phyloP scores from a whole-genome alignment of 2,113 vertebrate genomes.

The Phrynosoma platyrhinos region DNA sequence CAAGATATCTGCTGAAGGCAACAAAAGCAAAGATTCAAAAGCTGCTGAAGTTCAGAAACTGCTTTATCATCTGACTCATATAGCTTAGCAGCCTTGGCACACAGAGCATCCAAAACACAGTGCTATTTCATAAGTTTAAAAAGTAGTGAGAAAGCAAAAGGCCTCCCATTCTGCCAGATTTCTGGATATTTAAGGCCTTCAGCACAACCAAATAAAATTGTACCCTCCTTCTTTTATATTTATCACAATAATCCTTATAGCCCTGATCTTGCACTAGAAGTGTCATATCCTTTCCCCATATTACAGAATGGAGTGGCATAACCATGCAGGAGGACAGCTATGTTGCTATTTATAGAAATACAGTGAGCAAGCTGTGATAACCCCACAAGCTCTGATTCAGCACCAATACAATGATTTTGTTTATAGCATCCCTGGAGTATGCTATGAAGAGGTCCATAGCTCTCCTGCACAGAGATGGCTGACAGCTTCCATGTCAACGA shows the following conservation, averaged over 20 bases:
- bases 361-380: background rate
- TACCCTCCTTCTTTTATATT: slow-evolving; percentile 25
- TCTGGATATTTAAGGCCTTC: slow-evolving; percentile 42
- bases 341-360: background rate
- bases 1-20: slow-evolving; percentile 54
- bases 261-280: background rate
- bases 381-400: background rate
- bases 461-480: background rate
- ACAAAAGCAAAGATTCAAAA: slow-evolving; percentile 59
- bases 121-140: slow-evolving; percentile 52
- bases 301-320: background rate
- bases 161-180: slow-evolving; percentile 48
- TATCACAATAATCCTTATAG: background rate
- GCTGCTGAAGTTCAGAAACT: slow-evolving; percentile 61
- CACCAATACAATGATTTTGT: background rate
- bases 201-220: background rate
- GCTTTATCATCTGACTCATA: slow-evolving; percentile 65
- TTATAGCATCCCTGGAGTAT: background rate
- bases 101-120: slow-evolving; percentile 53
- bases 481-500: too few relatives aligned
- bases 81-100: slow-evolving; percentile 49
- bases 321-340: background rate
- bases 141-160: slow-evolving; percentile 37
- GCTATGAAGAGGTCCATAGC: background rate
- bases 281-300: too few relatives aligned